phyloP scores from a whole-genome alignment of 1,140 invertebrate genomes.

The Sipha flava region DNA sequence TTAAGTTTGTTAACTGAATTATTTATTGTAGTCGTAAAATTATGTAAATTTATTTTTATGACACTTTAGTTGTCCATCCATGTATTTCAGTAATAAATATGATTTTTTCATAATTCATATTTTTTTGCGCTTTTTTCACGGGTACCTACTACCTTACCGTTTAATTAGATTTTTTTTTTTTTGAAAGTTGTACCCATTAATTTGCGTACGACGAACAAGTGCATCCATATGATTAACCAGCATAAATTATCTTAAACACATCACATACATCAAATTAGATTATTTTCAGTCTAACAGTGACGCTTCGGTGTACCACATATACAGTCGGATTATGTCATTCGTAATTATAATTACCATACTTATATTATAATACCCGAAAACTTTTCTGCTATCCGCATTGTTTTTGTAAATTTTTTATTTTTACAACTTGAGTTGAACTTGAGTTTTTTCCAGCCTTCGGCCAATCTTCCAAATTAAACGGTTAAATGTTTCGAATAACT shows the following conservation, averaged over 20 bases:
- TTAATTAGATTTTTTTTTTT: slow-evolving; percentile 1
- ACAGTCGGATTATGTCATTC: neutral
- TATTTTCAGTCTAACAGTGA: neutral
- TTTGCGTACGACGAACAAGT: neutral
- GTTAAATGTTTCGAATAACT: neutral
- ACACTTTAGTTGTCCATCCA: neutral
- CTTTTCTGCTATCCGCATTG: neutral
- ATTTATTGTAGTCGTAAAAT: neutral
- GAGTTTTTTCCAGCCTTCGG: neutral
- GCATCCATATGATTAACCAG: neutral
- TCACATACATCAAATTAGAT: neutral
- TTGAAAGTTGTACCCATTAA: neutral
- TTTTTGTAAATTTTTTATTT: neutral
- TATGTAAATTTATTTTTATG: slow-evolving; percentile 3
- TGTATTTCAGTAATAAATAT: too few relatives aligned
- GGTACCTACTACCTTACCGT: too few relatives aligned
- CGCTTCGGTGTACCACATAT: too few relatives aligned
- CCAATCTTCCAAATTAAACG: neutral
- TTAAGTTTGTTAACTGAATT: neutral
- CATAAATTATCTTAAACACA: neutral
- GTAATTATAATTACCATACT: neutral
- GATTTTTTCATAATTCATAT: too few relatives aligned
- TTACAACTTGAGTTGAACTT: too few relatives aligned
- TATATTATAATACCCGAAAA: neutral
- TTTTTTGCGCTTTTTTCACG: neutral